Evolutionary conservation across 2,888 invertebrate species (phyloP), one percentile per base, ranked within the genome.

Genomic region (Cremastinae sp.): DNA sequence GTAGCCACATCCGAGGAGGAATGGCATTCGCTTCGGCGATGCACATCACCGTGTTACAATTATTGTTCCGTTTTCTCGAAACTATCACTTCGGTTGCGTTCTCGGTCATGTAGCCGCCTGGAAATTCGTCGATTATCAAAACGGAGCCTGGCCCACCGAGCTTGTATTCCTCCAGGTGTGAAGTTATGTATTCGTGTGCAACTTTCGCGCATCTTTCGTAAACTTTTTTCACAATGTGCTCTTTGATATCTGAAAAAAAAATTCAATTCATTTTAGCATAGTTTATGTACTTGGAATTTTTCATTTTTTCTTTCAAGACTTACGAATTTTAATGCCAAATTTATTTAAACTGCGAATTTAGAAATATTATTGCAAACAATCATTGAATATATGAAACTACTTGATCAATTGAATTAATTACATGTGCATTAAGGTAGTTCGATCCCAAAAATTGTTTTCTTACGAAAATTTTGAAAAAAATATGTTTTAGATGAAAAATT

Each of bases 121-220:
- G 94, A 86, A 93, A 94, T 85, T 93, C 91, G 80, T 94, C 94
- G 0, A 93, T 91, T 9, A 94, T 88, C n/a, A 94, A 91, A 45
- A 94, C 92, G 56, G 91, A 90, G 79, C 91, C 91, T 35, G 91
- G 90, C 0, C 93, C 93, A 0, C 94, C 94, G 0, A 94, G 86
- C 75, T 89, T 87, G 90, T 92, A 87, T 78, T 91, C 87, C 83
- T 91, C 88, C 83, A 91, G 80, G 88, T 92, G 87, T 84, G 88
- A 79, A 87, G 90, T 83, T 86, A 90, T 86, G 78, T 91, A 91
- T 76, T 86, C 87, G 76, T 90, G 89, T 0, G 91, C 90, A 2
- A 91, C 90, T 89, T 91, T 84, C 18, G 92, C 92, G 51, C 93
- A 90, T 74, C 91, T 91, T 70, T 92, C 92, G 80, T 93, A 94